Percentiles rank a stretch among this genome's conserved stretches.
Evolutionary conservation across 2,888 invertebrate species (phyloP).

Genomic region (Pandemis heparana): DNA sequence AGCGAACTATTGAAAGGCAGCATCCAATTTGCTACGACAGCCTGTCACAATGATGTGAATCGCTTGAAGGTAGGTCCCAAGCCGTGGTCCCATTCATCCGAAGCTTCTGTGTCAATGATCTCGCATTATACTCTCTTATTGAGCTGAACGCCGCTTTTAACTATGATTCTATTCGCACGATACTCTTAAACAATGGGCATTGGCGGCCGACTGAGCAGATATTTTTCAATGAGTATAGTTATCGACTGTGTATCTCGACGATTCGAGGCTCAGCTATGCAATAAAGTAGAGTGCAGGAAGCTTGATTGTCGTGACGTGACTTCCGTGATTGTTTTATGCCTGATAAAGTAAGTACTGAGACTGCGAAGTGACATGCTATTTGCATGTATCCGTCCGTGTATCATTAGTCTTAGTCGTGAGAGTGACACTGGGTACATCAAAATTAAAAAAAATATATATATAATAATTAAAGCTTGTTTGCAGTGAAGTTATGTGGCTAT

Average conservation of each 20-base stretch:
- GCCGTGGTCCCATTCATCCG: conserved; percentile 60
- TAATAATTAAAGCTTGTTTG: neutral
- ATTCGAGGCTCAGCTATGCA: conserved; percentile 29
- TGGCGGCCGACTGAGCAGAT: conserved; percentile 20
- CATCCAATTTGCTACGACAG: conserved; percentile 67
- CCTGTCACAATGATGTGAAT: conserved; percentile 72
- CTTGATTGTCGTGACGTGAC: conserved; percentile 23
- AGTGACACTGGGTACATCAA: no score
- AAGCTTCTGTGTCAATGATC: conserved; percentile 67
- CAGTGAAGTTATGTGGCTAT: neutral
- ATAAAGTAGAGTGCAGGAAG: conserved; percentile 22
- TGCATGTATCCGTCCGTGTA: neutral
- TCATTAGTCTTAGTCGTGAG: no score
- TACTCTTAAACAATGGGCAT: conserved; percentile 25
- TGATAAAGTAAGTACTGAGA: neutral
- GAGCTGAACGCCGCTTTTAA: conserved; percentile 54
- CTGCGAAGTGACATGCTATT: neutral
- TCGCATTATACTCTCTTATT: conserved; percentile 54
- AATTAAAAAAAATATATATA: no score
- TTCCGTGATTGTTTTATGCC: conserved; percentile 30
- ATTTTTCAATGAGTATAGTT: conserved; percentile 38
- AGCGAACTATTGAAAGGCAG: conserved; percentile 63
- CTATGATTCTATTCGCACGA: conserved; percentile 40
- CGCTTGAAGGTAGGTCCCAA: conserved; percentile 60
- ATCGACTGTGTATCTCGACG: conserved; percentile 28